Percentiles rank a stretch among this genome's conserved stretches.
phyloP scores from a whole-genome alignment of 2,888 invertebrate species.

The Muscina levida region DNA sequence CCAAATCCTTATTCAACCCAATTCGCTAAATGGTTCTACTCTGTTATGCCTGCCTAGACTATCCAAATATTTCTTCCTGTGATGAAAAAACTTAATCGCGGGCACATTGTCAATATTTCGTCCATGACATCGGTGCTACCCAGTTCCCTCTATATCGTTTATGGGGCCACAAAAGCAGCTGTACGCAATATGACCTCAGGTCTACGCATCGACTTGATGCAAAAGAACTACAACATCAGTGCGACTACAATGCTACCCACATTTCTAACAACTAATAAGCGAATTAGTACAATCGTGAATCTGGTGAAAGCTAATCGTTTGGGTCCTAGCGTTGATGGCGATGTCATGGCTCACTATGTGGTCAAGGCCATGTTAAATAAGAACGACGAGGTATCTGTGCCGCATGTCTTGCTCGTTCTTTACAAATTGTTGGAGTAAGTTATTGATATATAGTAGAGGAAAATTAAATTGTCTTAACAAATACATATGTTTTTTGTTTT shows the following conservation, averaged over 20 bases:
- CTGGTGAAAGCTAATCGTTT: neutral
- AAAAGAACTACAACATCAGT: conserved; percentile 67
- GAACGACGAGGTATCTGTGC: conserved; percentile 70
- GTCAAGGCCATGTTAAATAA: conserved; percentile 70
- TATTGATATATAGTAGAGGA: neutral
- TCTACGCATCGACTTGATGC: conserved; percentile 73
- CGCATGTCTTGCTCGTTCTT: conserved; percentile 33
- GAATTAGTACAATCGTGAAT: neutral
- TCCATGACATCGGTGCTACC: neutral
- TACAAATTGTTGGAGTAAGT: conserved; percentile 61
- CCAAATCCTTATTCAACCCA: too few species aligned
- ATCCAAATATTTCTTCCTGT: conserved; percentile 75
- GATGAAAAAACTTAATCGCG: conserved; percentile 76
- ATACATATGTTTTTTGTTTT: conserved; percentile 69
- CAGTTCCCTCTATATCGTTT: conserved; percentile 57
- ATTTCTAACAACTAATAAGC: conserved; percentile 74
- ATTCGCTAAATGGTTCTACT: neutral
- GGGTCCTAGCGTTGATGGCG: conserved; percentile 44
- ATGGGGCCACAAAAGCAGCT: conserved; percentile 77
- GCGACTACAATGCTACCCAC: conserved; percentile 74
- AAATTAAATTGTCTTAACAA: too few species aligned
- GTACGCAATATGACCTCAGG: conserved; percentile 75
- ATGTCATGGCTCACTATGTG: conserved; percentile 66
- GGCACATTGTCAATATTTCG: conserved; percentile 77
- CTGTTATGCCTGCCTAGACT: neutral